Base-by-base conservation (phyloP, 1,140 invertebrate species). In the Bilobella aurantiaca region DNA sequence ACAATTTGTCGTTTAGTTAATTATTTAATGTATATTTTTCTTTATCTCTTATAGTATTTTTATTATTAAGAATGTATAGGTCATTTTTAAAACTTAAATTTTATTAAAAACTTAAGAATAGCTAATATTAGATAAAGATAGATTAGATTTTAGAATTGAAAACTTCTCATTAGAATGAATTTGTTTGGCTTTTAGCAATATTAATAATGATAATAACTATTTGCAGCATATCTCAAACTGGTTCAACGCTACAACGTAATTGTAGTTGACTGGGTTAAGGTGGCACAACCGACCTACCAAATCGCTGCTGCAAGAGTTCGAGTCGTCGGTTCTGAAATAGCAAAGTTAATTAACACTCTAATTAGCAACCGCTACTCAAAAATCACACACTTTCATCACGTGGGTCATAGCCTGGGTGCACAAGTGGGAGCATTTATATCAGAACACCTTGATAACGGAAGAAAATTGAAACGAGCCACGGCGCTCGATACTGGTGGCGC, bases 401-500 rank as follows among this genome's bases (percentile, higher is more conserved):
- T 67, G 3, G 67, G 67, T 5, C 67, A 69, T 47, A 67, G 64
- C 37, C 30, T 69, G 12, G 67, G 67, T 12, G 67, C 27, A 14
- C 67, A 69, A 42, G 65, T 59, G 14, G 67, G 67, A 21, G 67
- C 66, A 21, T 59, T 69, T 47, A 34, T 67, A 32, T 37, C 53
- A 27, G 29, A 58, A n/a, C 30, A 49, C 28, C 30, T 69, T n/a
- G 21, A 14, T 14, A 23, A 42, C 5, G 58, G 30, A 3, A 16
- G 30, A 29, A 61, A 67, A 25, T 14, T 60, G 8, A 18, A 25
- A 27, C 57, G 60, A 2, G 61, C 73, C 27, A 68, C 73, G 80
- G 86, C 85, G 28, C 74, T 90, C 34, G 88, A 91, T 79, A 88
- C 89, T 1, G 88, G 89, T 1, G 77, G 84, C 14, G 88, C 88